Base-by-base conservation (phyloP, 2,797 vertebrate species). In the Mormyrus hasselquistii region DNA sequence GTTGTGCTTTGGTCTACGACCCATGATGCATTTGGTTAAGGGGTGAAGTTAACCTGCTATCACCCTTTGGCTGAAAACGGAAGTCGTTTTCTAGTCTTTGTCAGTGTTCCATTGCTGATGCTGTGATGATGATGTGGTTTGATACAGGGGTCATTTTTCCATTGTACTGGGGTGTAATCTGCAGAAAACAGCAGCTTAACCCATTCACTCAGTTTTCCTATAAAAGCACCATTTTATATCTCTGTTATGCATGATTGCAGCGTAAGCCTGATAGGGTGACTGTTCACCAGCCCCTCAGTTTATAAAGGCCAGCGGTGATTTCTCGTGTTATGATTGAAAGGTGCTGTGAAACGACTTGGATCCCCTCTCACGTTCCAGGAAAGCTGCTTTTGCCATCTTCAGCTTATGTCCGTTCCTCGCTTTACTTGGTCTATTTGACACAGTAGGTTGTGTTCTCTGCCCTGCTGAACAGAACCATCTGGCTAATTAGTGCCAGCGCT, bases 391-490 rank as follows among this genome's bases (percentile, higher is more conserved):
- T 29, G 9, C 22, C 62, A 1, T 49, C 29, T 87, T 25, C 85
- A 57, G 52, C 25, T 57, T 87, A 53, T 53, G 14, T 87, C 25
- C 38, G 5, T 41, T 87, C 52, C 25, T 38, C 14, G 16, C 12
- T 59, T 19, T 87, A 44, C 55, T 62, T 55, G 53, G 86, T 6
- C 53, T 55, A 22, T 62, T 87, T 87, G 53, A 87, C 53, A 62
- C 86, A 65, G 86, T 87, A 59, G 55, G 86, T 6, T 62, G 53
- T 87, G 34, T 62, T 47, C 55, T 87, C 53, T 44, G 16, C 38
- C 57, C 86, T 29, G 34, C 34, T 3, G 86, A 87, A 87, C 86
- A 38, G 53, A 59, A 59, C 86, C 29, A 87, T 62, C 53, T 87
- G 55, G 86, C 55, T 44, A 62, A 87, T 87, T 87, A 87, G 57